Evolutionary conservation across 2,888 invertebrate species (phyloP).

Genomic region (Nomada flava): DNA sequence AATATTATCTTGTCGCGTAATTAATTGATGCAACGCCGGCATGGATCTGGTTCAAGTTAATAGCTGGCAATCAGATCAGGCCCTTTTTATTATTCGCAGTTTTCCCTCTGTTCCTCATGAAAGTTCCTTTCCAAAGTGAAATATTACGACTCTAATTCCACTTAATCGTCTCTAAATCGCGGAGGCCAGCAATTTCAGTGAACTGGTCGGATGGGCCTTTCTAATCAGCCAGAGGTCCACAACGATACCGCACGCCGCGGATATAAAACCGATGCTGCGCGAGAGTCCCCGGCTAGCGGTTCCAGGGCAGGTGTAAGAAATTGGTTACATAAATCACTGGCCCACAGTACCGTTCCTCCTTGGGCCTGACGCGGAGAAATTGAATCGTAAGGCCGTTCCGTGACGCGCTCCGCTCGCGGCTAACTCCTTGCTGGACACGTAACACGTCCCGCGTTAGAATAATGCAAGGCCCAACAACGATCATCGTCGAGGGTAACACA

Average conservation of each 20-base stretch:
- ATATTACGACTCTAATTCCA: no score
- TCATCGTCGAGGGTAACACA: conserved; percentile 41
- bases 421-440: conserved; percentile 44
- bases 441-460: conserved; percentile 42
- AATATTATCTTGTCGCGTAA: not conserved
- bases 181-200: no score
- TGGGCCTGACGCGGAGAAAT: conserved; percentile 34
- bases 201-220: not conserved
- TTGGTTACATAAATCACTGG: conserved; percentile 21
- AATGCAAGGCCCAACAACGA: conserved; percentile 49
- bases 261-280: no score
- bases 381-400: conserved; percentile 54
- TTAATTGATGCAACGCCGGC: not conserved
- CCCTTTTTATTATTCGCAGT: no score
- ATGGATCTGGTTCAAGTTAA: no score
- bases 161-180: no score
- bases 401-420: conserved; percentile 29
- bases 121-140: not conserved
- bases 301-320: not conserved
- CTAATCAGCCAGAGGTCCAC: no score
- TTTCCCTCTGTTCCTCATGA: not conserved
- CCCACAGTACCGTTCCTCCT: conserved; percentile 10
- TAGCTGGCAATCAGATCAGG: no score
- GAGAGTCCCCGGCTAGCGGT: conserved; percentile 1
- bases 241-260: no score